Evolutionary conservation across 2,113 vertebrate species (phyloP).

Genomic region (Platichthys stellatus): DNA sequence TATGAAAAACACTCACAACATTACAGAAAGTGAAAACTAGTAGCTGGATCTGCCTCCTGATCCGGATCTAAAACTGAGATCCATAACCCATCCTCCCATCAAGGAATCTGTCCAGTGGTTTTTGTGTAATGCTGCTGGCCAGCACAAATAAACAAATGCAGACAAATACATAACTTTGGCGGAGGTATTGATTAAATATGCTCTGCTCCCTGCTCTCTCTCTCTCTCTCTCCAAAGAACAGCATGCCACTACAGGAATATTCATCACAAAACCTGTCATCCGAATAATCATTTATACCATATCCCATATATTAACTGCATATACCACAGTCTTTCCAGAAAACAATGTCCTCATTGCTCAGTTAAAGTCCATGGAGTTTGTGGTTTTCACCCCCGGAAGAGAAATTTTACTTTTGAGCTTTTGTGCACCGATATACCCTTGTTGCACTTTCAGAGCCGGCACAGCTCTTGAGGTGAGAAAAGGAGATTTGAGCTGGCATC

Average conservation of each 20-base stretch:
- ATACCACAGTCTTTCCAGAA: neutral
- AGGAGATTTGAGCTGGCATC: slow-evolving; percentile 56
- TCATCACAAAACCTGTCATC: neutral
- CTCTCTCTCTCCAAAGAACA: neutral
- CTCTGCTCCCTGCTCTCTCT: neutral
- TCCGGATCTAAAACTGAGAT: too few relatives aligned
- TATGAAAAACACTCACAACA: too few relatives aligned
- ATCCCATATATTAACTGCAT: neutral
- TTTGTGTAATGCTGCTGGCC: too few relatives aligned
- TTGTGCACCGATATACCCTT: slow-evolving; percentile 1
- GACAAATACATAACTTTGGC: too few relatives aligned
- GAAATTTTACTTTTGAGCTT: slow-evolving; percentile 24
- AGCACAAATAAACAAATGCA: too few relatives aligned
- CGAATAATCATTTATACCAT: neutral
- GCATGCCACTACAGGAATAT: neutral
- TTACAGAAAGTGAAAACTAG: too few relatives aligned
- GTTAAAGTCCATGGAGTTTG: neutral
- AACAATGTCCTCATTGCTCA: neutral
- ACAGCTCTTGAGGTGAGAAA: slow-evolving; percentile 43
- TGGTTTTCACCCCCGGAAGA: neutral
- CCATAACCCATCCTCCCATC: too few relatives aligned
- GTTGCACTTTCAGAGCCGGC: slow-evolving; percentile 15
- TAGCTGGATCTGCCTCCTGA: too few relatives aligned
- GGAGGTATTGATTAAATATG: neutral
- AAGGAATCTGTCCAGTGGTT: too few relatives aligned